A percentile compares a stretch with the other conserved stretches of the same genome.
Evolutionary conservation across 2,797 vertebrate species (phyloP).

Genomic region (Microcaecilia unicolor): DNA sequence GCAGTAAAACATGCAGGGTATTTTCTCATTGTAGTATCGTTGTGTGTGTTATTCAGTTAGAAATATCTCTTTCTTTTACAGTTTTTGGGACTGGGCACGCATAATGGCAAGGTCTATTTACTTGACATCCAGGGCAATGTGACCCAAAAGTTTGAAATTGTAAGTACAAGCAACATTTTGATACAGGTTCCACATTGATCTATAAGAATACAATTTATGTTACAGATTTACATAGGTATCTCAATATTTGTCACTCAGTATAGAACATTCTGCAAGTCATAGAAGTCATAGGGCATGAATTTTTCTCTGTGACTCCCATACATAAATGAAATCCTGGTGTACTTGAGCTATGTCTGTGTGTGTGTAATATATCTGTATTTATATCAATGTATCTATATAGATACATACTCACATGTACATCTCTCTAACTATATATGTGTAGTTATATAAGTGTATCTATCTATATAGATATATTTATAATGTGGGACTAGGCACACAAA

Average conservation of each 20-base stretch:
- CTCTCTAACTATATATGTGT: no score
- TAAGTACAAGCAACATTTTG: conserved; percentile 66
- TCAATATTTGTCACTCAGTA: background rate
- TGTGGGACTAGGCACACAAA: background rate
- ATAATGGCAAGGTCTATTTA: conserved; percentile 94
- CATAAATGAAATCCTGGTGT: background rate
- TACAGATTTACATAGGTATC: background rate
- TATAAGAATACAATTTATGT: background rate
- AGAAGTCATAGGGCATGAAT: background rate
- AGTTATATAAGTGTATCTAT: no score
- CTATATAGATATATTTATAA: background rate
- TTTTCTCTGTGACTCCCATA: no score
- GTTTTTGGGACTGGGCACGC: conserved; percentile 94
- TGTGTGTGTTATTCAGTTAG: no score
- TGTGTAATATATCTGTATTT: no score
- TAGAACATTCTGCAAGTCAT: background rate
- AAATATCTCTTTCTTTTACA: conserved; percentile 47
- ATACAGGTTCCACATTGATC: background rate
- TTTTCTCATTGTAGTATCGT: conserved; percentile 19
- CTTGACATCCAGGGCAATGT: conserved; percentile 93
- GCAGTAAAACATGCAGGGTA: no score
- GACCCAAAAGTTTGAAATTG: conserved; percentile 94
- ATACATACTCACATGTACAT: no score
- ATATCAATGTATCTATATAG: no score
- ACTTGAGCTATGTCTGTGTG: no score